Base-by-base conservation (phyloP, 2,113 vertebrate genomes). In the Lagopus leucura region DNA sequence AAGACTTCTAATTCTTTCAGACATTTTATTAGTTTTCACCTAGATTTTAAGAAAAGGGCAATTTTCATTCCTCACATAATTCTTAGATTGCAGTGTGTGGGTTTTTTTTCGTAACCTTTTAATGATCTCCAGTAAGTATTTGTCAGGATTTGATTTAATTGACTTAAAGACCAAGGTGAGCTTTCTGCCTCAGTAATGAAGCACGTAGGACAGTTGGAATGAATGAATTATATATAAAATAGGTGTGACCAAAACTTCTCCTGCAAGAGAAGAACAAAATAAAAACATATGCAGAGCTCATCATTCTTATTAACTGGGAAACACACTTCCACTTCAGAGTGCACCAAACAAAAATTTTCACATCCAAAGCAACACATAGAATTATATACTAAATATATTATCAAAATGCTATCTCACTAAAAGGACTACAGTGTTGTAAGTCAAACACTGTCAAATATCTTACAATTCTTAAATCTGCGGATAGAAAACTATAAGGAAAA, bases 81-180 rank as follows among this genome's bases (percentile, higher is more conserved):
- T 91, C 45, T 66, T 48, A 50, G 17, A 64, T 76, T 32, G 5
- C 38, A 76, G 38, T 63, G 2, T 38, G n/a, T 30, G 50, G 50
- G 24, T 14, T 36, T 89, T 72, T 64, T 64, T 52, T 36, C 58
- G 16, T 60, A 54, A 55, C 15, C 45, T 94, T 47, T 88, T 74
- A 78, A 64, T 87, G 34, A 74, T 74, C 30, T 52, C 54, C 6
- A 52, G 6, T 61, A 82, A 65, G 24, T 42, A 94, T 86, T 91
- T 91, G 17, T 82, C 55, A 94, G 28, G 24, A 52, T 81, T 73
- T 86, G 70, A 54, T 72, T 93, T 93, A 80, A 93, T 84, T 92
- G 89, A 66, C 82, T 94, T 75, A 88, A 73, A 58, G 13, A 40
- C 60, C 52, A 70, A 45, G 55, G 16, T 71, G 55, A 90, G 32